Percentiles rank a stretch among this genome's conserved stretches.
phyloP scores from a whole-genome alignment of 2,113 vertebrate species.

The Saccopteryx leptura region DNA sequence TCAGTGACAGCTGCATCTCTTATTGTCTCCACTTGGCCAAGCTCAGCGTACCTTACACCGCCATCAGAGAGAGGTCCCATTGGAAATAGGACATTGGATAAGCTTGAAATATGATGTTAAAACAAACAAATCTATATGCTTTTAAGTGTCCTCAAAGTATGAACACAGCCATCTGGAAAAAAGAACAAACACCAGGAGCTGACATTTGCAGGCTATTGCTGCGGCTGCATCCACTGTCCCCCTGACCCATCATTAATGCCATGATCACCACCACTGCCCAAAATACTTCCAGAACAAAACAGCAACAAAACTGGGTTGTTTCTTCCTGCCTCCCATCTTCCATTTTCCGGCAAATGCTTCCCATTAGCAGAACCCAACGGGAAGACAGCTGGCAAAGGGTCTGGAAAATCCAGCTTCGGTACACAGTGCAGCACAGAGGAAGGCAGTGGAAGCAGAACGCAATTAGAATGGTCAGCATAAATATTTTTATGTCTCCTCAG shows the following conservation, averaged over 20 bases:
- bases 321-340: neutral
- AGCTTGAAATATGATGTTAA: slow-evolving; percentile 14
- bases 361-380: neutral
- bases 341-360: slow-evolving; percentile 11
- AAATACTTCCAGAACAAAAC: slow-evolving; percentile 36
- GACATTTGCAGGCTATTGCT: neutral
- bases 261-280: neutral
- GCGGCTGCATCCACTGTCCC: neutral
- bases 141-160: neutral
- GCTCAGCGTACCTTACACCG: neutral
- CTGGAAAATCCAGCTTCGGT: neutral
- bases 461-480: neutral
- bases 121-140: slow-evolving; percentile 17
- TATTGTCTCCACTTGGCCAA: neutral
- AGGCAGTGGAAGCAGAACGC: too few species aligned
- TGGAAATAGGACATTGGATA: neutral
- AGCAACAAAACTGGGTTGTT: neutral
- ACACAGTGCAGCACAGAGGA: neutral
- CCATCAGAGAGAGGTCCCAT: neutral
- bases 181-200: neutral
- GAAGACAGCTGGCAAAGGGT: neutral
- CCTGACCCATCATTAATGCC: neutral
- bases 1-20: neutral
- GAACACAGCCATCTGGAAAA: neutral
- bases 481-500: neutral